Evolutionary conservation across 2,113 vertebrate species (phyloP).

Genomic region (Corynorhinus townsendii): DNA sequence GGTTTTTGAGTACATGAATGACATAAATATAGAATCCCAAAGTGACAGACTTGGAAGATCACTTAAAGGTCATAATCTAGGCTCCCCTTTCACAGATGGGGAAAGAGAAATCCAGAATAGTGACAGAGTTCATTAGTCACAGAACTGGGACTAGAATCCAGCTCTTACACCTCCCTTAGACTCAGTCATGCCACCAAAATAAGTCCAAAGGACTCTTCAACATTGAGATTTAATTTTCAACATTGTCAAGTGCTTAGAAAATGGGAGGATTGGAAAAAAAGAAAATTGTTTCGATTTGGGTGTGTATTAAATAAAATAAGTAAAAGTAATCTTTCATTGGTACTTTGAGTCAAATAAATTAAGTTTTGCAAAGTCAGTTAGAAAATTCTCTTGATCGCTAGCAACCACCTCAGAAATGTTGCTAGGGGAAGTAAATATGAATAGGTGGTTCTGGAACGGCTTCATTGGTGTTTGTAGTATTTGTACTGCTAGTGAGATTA

Average conservation of each 20-base stretch:
- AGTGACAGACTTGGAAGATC: not conserved
- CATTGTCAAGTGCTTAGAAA: constrained; percentile 11
- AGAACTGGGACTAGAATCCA: not conserved
- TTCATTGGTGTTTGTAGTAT: constrained; percentile 68
- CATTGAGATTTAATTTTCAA: not conserved
- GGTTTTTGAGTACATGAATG: not conserved
- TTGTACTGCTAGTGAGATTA: constrained; percentile 25
- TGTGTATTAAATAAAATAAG: constrained; percentile 52
- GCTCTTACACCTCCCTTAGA: not conserved
- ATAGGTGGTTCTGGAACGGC: constrained; percentile 63
- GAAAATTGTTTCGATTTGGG: constrained; percentile 62
- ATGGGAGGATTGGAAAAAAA: not conserved
- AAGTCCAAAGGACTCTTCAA: not conserved
- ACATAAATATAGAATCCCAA: not conserved
- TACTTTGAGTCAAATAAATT: constrained; percentile 67
- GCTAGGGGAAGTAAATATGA: constrained; percentile 60
- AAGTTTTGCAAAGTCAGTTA: constrained; percentile 70
- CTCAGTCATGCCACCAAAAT: not conserved
- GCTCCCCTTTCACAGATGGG: not conserved
- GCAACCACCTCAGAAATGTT: constrained; percentile 66
- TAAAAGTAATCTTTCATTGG: constrained; percentile 57
- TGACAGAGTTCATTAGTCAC: not conserved
- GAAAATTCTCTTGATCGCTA: constrained; percentile 67
- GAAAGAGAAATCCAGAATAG: not conserved
- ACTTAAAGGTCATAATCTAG: not conserved